phyloP scores from a whole-genome alignment of 2,113 vertebrate species.

The Indicator maculatus region DNA sequence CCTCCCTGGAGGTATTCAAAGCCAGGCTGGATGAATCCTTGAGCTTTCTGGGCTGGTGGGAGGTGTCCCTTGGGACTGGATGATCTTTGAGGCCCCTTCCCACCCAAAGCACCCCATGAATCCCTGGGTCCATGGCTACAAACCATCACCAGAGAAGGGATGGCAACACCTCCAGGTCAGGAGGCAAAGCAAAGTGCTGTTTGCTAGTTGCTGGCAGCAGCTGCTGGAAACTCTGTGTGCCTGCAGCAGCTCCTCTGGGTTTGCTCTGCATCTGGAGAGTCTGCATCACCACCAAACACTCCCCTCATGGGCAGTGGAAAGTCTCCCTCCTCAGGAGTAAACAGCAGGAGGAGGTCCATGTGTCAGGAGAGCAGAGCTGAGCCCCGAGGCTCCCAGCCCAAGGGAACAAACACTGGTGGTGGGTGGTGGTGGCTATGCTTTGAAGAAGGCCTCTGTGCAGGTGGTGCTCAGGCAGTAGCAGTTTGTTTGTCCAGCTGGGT shows the following conservation, averaged over 20 bases:
- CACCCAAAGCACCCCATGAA: too few relatives aligned
- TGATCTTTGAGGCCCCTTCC: too few relatives aligned
- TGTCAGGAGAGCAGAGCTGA: neutral
- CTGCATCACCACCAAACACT: fast-evolving
- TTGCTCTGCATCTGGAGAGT: neutral
- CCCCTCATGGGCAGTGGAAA: neutral
- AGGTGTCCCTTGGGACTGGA: too few relatives aligned
- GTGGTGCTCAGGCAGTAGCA: slow-evolving; percentile 37
- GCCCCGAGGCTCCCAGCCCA: neutral
- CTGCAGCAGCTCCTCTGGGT: neutral
- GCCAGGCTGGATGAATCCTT: too few relatives aligned
- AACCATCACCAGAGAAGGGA: neutral
- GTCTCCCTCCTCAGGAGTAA: neutral
- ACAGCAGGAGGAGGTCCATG: neutral
- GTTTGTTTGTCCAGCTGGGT: slow-evolving; percentile 51
- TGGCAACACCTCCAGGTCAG: neutral
- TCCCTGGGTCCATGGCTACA: neutral
- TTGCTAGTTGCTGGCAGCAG: neutral
- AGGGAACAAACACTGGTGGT: neutral
- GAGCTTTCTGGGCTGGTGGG: too few relatives aligned
- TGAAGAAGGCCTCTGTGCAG: neutral
- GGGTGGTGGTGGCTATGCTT: neutral
- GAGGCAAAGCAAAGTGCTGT: neutral
- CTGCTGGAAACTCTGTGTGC: neutral
- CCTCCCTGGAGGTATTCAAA: too few relatives aligned